Evolutionary conservation across 1,140 invertebrate genomes (phyloP), one percentile per base, ranked within the genome.

Genomic region (Brachionus sp.): DNA sequence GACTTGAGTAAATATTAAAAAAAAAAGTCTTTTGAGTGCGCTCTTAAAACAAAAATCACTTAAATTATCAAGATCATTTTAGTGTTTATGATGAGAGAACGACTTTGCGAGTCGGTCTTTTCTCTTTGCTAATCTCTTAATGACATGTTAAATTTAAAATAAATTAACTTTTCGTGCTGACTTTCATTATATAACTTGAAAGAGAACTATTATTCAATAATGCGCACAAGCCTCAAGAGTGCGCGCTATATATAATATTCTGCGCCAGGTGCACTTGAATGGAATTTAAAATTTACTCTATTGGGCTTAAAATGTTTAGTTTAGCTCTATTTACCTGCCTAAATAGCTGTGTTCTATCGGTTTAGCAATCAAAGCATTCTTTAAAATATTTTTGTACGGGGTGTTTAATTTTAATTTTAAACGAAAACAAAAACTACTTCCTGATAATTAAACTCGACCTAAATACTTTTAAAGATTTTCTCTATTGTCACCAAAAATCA

Each of bases 401-500:
- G 70, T 39, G 39, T 75, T 75, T 75, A 75, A 70, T 70, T 70
- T 70, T 70, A 7, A 39, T 70, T 39, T 19, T 37, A 39, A 70
- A 19, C 25, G 44, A 75, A 44, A 25, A 75, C 39, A 75, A 75
- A 75, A 46, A 46, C 39, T 46, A 29, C 42, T 75, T 73, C 68
- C 68, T 73, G 68, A 73, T 73, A 73, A 73, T 73, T 73, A 68
- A 68, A 68, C 64, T 73, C 39, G 70, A 75, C 70, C 70, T 29
- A 75, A 75, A 75, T 75, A 46, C 29, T 75, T 46, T 29, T 39
- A 35, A 39, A 73, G 13, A 39, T 42, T 29, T 73, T 37, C 16
- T 73, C 37, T 73, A 42, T 73, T 73, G 29, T 75, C 44, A n/a
- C 12, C 19, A 73, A 46, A 46, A 75, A 75, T 75, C 42, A 75